phyloP scores from a whole-genome alignment of 2,113 vertebrate species.

The Pterophyllum scalare region DNA sequence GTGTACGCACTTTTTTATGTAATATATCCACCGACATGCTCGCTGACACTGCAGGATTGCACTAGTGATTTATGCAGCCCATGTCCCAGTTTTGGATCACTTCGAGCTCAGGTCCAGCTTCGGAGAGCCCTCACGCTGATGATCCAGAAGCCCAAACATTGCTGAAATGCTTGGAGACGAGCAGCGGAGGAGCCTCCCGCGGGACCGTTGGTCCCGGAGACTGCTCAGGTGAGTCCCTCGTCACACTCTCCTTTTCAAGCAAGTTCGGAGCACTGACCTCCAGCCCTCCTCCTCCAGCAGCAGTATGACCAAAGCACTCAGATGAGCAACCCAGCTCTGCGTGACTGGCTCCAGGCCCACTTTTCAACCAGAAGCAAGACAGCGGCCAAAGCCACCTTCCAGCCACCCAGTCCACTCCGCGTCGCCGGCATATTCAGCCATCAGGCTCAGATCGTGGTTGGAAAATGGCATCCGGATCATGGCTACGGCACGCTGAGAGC shows the following conservation, averaged over 20 bases:
- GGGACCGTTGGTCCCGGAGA: constrained; percentile 56
- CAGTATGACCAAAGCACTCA: background rate
- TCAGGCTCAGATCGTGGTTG: constrained; percentile 59
- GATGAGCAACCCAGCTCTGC: background rate
- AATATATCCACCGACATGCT: background rate
- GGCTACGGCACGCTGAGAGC: background rate
- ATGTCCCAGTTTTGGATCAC: constrained; percentile 34
- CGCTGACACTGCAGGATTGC: constrained; percentile 33
- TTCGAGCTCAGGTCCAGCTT: constrained; percentile 16
- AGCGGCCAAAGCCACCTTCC: background rate
- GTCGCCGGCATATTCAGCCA: background rate
- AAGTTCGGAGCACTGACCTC: background rate
- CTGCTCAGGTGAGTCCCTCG: constrained; percentile 7
- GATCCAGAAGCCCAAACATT: constrained; percentile 30
- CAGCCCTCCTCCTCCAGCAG: background rate
- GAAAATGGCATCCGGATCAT: constrained; percentile 11
- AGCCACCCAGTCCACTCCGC: constrained; percentile 46
- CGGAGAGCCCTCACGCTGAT: background rate
- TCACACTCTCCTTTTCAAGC: background rate
- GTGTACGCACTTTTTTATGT: background rate
- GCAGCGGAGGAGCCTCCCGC: constrained; percentile 56
- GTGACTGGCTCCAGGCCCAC: background rate
- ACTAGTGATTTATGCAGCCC: too few species aligned
- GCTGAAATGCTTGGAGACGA: constrained; percentile 35
- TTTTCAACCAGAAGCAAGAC: background rate